Conservation (phyloP, 2,888 invertebrate genomes). For the Drosophila paracracens region DNA sequence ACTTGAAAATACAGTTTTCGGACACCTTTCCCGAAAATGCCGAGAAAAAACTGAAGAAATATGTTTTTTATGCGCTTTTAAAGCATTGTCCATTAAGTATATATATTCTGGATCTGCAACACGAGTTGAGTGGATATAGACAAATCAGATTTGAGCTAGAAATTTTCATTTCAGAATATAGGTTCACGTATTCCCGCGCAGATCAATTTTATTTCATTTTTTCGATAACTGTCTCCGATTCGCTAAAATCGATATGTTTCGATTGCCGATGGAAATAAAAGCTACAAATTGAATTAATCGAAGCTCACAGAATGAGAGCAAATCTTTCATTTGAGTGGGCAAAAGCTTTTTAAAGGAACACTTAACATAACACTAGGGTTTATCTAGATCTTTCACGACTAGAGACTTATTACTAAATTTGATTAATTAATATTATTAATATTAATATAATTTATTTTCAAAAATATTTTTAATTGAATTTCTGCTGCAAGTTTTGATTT, state of each 20-base stretch:
- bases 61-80: neutral
- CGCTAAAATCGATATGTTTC: neutral
- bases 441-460: too few relatives aligned
- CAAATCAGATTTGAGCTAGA: neutral
- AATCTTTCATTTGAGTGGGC: neutral
- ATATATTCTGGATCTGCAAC: neutral
- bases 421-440: too few relatives aligned
- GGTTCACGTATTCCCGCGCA: neutral
- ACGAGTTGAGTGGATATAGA: neutral
- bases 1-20: neutral
- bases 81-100: neutral
- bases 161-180: neutral
- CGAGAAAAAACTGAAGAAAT: neutral
- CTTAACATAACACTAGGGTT: neutral
- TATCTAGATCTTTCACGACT: fast-evolving
- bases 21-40: neutral
- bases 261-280: neutral
- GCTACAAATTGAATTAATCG: neutral
- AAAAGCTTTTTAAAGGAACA: neutral
- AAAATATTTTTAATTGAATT: too few relatives aligned
- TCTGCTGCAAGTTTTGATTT: neutral
- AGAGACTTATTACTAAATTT: too few relatives aligned
- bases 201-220: neutral
- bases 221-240: neutral
- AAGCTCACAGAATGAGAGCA: neutral